Evolutionary conservation across 2,888 invertebrate species (phyloP), one percentile per base, ranked within the genome.

Genomic region (Dermolepida albohirtum): DNA sequence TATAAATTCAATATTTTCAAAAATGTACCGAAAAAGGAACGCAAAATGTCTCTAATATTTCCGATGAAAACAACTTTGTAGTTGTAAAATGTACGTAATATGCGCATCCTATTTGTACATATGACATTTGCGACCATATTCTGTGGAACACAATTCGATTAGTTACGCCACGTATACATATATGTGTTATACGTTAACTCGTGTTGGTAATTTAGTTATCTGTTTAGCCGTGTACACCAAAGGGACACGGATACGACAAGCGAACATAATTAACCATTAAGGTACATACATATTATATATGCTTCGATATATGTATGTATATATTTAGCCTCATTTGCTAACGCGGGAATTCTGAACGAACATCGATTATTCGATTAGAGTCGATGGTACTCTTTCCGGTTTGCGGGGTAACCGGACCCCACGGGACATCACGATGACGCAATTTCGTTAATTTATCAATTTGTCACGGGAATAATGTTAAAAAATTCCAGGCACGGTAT

Each of bases 201-300:
- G 49, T 27, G 17, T 49, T n/a, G 17, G 16, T 49, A 64, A 64
- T 49, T 64, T 49, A 40, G 39, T 64, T 64, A 64, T 51, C 34
- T 14, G 40, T 40, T 12, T 17, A 22, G 50, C 17, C 12, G 41
- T 51, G 40, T 66, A 49, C 34, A 16, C 49, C 49, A 17, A 29
- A 51, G 44, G 43, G 55, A 57, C 47, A 43, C 54, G 55, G 66
- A 67, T 67, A 69, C 69, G 71, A 71, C 71, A 69, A 62, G 67
- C 64, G 70, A 64, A 67, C 69, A 71, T 71, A 73, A 73, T 73
- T 73, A 73, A 71, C 73, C 67, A 69, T 71, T 73, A 73, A 73
- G 73, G 73, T 69, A n/a, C 34, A 34, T 34, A 34, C 34, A 34
- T 34, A 34, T 34, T 34, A 34, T 34, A n/a, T n/a, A 69, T 66